These are phyloP conservation scores for Sylvicola cinctus DNA, from an alignment of 2,888 invertebrate species.

Conservation along the genomic window DNA sequence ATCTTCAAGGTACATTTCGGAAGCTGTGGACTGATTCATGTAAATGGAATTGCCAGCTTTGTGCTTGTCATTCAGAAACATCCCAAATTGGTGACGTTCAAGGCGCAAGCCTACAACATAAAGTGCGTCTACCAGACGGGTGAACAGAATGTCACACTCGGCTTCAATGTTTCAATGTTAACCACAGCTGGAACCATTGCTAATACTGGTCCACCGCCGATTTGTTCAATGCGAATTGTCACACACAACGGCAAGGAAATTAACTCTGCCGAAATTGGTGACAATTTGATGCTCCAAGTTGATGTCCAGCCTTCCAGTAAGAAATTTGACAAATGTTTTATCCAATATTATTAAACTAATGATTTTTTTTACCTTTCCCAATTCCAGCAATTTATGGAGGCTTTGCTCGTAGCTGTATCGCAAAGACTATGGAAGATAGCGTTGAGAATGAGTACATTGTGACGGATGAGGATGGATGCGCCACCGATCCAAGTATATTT, in stretches of 20 bases:
- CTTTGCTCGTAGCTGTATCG: constrained; percentile 80
- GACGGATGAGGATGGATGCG: constrained; percentile 85
- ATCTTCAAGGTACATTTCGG: constrained; percentile 80
- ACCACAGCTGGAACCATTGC: constrained; percentile 90
- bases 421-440: constrained; percentile 76
- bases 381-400: constrained; percentile 71
- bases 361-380: constrained; percentile 6
- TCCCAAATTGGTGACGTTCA: constrained; percentile 83
- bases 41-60: constrained; percentile 81
- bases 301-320: constrained; percentile 58
- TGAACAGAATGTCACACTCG: constrained; percentile 77
- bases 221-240: constrained; percentile 80
- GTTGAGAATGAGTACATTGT: constrained; percentile 80
- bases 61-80: constrained; percentile 91
- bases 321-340: constrained; percentile 13
- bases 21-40: constrained; percentile 76
- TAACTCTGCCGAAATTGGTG: constrained; percentile 79
- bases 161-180: constrained; percentile 88
- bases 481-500: constrained; percentile 79
- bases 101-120: constrained; percentile 90
- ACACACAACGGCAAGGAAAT: constrained; percentile 73
- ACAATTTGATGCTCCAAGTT: constrained; percentile 67
- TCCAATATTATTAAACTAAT: constrained; percentile 1
- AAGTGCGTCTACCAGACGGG: constrained; percentile 90
- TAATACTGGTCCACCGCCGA: constrained; percentile 85